Evolutionary conservation across 2,113 vertebrate species (phyloP), one percentile per base, ranked within the genome.

Genomic region (Engraulis encrasicolus): DNA sequence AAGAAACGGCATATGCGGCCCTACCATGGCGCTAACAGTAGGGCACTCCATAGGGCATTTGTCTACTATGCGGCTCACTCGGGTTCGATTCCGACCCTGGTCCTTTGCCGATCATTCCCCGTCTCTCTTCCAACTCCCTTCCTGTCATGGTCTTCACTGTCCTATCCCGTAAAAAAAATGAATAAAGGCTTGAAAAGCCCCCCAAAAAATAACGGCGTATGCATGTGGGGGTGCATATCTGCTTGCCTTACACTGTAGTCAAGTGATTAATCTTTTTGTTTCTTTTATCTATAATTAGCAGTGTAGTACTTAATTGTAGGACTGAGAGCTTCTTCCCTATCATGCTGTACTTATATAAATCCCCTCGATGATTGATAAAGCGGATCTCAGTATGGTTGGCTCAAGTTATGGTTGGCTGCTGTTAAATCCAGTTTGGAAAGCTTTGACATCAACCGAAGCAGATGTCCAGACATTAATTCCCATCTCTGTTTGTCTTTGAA

Each of bases 401-500:
- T n/a, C n/a, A 74, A 74, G 27, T 31, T 18, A 15, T 74, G 27
- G 27, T 74, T 17, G 31, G 14, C 66, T 74, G 61, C 9, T 5
- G 27, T 2, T 74, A 14, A 34, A 34, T 31, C 66, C 40, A 45
- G 40, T 45, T 45, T 74, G 1, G n/a, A 36, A 17, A 27, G 34
- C 27, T 34, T 34, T 74, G 66, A 74, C 66, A 36, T 74, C 12
- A 36, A 14, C 2, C 34, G 66, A 74, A 74, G 27, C 66, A 31
- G 79, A 18, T 36, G 48, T 52, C 79, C 17, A 27, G 31, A 19
- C 23, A 54, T 27, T 19, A 37, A 23, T 34, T 78, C 37, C 36
- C 36, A 78, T 78, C 78, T 78, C 37, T 78, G 45, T 48, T 48
- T 48, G 78, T 45, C 37, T 78, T 14, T 78, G 19, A 38, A 45